Conservation (phyloP, 2,113 vertebrate genomes). For the Festucalex cinctus region DNA sequence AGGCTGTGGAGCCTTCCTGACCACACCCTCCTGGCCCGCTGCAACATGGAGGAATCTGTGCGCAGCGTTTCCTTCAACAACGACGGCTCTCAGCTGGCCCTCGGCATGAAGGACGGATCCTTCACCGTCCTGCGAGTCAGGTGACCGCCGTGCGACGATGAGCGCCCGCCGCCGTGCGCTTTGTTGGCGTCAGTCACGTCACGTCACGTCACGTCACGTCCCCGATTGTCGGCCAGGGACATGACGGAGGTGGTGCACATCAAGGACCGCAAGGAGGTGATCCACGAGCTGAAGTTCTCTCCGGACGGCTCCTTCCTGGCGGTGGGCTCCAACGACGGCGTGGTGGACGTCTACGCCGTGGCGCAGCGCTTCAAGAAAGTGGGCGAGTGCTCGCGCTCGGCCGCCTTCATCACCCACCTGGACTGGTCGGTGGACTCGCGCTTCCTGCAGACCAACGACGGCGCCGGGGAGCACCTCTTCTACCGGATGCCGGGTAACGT, state of each 20-base stretch:
- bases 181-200: no score
- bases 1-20: conserved; percentile 94
- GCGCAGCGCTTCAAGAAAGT: conserved; percentile 95
- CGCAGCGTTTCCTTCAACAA: conserved; percentile 90
- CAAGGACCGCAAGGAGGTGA: conserved; percentile 94
- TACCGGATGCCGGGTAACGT: conserved; percentile 92
- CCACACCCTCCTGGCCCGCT: conserved; percentile 90
- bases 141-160: no score
- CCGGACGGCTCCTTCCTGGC: conserved; percentile 91
- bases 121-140: conserved; percentile 96
- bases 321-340: conserved; percentile 93
- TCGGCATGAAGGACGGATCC: conserved; percentile 97
- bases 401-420: conserved; percentile 93
- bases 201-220: not conserved
- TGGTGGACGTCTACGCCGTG: conserved; percentile 88
- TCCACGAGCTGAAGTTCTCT: conserved; percentile 97
- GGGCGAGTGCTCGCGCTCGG: conserved; percentile 88
- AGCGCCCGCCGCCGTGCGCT: no score
- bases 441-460: conserved; percentile 93
- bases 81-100: conserved; percentile 89
- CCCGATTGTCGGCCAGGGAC: conserved; percentile 74
- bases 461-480: conserved; percentile 85
- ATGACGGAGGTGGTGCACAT: conserved; percentile 99
- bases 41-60: conserved; percentile 94
- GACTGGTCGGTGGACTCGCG: conserved; percentile 97